Percentiles rank a stretch among this genome's conserved stretches.
Conservation (phyloP, 2,797 vertebrate genomes). For the Rhinogobio ventralis region DNA sequence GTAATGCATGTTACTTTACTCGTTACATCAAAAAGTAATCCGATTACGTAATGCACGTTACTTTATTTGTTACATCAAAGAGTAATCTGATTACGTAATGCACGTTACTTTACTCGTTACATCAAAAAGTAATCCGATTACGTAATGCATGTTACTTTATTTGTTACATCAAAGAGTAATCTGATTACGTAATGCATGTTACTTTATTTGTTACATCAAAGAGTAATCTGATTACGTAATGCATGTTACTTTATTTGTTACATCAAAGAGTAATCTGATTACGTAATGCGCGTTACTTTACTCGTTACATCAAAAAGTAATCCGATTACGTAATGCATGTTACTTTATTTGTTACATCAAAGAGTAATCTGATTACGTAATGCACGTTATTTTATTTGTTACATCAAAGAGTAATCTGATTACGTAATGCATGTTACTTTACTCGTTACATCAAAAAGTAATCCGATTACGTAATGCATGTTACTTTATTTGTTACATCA, state of each 20-base stretch:
- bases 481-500: neutral
- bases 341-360: neutral
- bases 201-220: neutral
- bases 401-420: neutral
- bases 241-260: too few relatives aligned
- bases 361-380: neutral
- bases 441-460: too few relatives aligned
- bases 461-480: too few relatives aligned
- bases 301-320: too few relatives aligned
- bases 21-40: neutral
- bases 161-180: too few relatives aligned
- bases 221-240: neutral
- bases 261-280: neutral
- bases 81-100: neutral
- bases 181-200: neutral
- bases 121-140: too few relatives aligned
- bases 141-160: too few relatives aligned
- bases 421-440: too few relatives aligned
- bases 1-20: neutral
- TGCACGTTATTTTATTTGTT: too few relatives aligned
- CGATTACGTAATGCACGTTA: neutral
- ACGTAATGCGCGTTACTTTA: neutral
- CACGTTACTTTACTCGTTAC: too few relatives aligned
- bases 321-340: neutral
- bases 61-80: neutral